These are phyloP conservation scores for Scrobipalpa atriplicella DNA, from an alignment of 2,888 invertebrate genomes.

Conservation along the genomic window DNA sequence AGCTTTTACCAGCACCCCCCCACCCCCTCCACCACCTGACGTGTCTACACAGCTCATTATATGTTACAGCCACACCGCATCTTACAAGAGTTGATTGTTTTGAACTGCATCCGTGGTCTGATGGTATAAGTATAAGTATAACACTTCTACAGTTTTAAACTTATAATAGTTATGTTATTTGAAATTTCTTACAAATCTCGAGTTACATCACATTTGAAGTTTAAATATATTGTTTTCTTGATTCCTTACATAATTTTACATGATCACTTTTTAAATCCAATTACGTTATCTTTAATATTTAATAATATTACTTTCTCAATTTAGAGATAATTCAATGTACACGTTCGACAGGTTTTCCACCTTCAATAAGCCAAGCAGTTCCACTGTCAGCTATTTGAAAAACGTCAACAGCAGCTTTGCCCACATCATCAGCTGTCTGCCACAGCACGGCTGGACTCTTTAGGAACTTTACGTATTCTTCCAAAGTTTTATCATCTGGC, in stretches of 20 bases:
- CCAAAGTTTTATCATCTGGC: neutral
- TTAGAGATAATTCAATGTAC: neutral
- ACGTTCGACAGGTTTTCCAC: neutral
- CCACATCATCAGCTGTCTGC: conserved; percentile 44
- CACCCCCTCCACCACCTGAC: conserved; percentile 42
- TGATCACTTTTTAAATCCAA: no score
- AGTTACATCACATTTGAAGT: no score
- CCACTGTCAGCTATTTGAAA: conserved; percentile 63
- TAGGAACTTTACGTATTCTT: neutral
- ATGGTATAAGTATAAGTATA: no score
- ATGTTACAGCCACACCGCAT: conserved; percentile 8
- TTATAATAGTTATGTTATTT: no score
- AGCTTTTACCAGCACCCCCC: conserved; percentile 58
- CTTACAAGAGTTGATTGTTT: neutral
- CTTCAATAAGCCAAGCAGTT: conserved; percentile 49
- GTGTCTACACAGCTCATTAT: conserved; percentile 51
- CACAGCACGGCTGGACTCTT: neutral
- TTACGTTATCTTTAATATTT: no score
- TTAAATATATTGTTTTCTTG: no score
- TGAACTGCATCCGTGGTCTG: no score
- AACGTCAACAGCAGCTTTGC: conserved; percentile 44
- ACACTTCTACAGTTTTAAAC: no score
- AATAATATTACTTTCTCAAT: no score
- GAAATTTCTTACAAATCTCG: no score
- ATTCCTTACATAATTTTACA: no score